Base-by-base conservation (phyloP, 2,888 invertebrate species). In the Caenorhabditis doughertyi region DNA sequence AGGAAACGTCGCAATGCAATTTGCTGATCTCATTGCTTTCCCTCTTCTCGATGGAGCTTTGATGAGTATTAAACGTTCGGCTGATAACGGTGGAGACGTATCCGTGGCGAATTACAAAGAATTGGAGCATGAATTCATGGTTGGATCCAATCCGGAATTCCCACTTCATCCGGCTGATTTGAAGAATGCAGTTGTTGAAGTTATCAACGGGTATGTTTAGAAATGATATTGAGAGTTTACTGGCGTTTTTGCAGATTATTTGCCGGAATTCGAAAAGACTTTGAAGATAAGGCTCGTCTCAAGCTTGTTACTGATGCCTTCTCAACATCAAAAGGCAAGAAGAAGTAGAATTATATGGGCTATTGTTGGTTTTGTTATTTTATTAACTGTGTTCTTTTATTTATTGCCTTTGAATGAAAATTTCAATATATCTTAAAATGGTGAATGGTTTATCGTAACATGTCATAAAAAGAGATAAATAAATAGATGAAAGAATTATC, bases 111-210 rank as follows among this genome's bases (percentile, higher is more conserved):
- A 94, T 16, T 97, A 94, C 93, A 94, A 95, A 71, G 94, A 95
- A 55, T 93, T 98, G 76, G 96, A 98, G 93, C 93, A 93, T 89
- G 95, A 95, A 84, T 98, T 96, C 93, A 95, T 95, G 0, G 95
- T 95, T 8, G 88, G 88, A 21, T 49, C 79, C 11, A 85, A 87
- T 42, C 73, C 86, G 0, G 70, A 64, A 1, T 84, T 86, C 67
- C 86, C 86, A 9, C 93, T 98, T 71, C 97, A 98, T 93, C 98
- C 98, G 25, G 97, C 95, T 18, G 98, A 98, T 93, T 93, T 99
- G 87, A 99, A 99, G 93, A 93, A 93, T 42, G 94, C 96, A 21
- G 96, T 96, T 8, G 96, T 96, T 92, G 92, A 93, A 81, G 95
- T 95, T 90, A 95, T 99, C 23, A 98, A 98, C 93, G 94, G 94